These are phyloP conservation scores for Pelodiscus sinensis DNA, from an alignment of 2,113 vertebrate genomes.

Conservation along the genomic window DNA sequence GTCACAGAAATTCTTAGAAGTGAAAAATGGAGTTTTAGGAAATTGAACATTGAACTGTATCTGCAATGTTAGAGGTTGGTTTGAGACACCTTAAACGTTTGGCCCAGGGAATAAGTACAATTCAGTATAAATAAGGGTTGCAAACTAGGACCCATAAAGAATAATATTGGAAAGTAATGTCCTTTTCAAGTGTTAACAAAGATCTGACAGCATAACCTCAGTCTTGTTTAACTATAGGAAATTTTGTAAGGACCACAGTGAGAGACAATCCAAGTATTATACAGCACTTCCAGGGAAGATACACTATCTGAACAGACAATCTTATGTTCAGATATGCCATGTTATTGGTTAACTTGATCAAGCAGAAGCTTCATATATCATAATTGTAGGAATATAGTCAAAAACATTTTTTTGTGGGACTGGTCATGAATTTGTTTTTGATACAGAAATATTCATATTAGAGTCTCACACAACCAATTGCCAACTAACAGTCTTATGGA, in stretches of 20 bases:
- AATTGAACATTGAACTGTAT: neutral
- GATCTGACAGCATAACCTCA: fast-evolving
- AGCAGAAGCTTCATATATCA: fast-evolving
- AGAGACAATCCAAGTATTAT: conserved; percentile 24
- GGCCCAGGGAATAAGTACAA: neutral
- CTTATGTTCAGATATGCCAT: neutral
- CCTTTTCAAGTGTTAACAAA: conserved; percentile 8
- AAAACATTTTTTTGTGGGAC: neutral
- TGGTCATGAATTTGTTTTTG: neutral
- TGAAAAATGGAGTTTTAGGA: neutral
- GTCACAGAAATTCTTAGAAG: neutral
- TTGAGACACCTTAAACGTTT: conserved; percentile 12
- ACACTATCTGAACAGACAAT: conserved; percentile 45
- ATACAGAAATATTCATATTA: conserved; percentile 2
- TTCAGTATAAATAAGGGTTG: neutral
- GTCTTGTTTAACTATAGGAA: conserved; percentile 27
- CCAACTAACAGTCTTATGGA: neutral
- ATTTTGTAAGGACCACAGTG: neutral
- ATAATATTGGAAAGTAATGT: neutral
- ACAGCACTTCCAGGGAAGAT: conserved; percentile 19
- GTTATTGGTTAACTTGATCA: neutral
- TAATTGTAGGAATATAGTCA: neutral
- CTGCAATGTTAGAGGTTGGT: neutral
- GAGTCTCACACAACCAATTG: neutral
- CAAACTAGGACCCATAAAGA: neutral